A percentile compares a stretch with the other conserved stretches of the same genome.
Evolutionary conservation across 2,888 invertebrate species (phyloP).

Genomic region (Catocala nupta): DNA sequence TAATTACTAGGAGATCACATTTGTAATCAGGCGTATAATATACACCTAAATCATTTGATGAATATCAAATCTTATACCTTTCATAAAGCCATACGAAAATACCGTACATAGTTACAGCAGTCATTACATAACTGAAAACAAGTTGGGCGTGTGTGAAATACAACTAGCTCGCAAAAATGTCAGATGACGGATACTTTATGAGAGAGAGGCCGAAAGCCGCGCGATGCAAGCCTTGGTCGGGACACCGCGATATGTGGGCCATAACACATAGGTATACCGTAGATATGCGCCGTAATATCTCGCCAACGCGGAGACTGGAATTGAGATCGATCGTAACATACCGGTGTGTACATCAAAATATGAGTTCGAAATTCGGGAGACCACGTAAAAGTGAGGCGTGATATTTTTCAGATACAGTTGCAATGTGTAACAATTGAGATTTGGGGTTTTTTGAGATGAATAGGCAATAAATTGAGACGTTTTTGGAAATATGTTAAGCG

Average conservation of each 20-base stretch:
- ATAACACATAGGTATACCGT: constrained; percentile 10
- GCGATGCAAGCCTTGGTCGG: constrained; percentile 7
- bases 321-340: constrained; percentile 13
- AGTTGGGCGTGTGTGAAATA: neutral
- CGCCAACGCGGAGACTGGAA: constrained; percentile 11
- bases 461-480: too few relatives aligned
- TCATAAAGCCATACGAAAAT: too few relatives aligned
- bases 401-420: too few relatives aligned
- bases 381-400: too few relatives aligned
- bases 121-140: constrained; percentile 11
- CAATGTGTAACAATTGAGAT: too few relatives aligned
- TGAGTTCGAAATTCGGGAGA: neutral
- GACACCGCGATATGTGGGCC: constrained; percentile 16
- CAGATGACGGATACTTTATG: constrained; percentile 3
- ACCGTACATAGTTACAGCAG: neutral
- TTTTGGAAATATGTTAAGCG: too few relatives aligned
- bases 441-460: too few relatives aligned
- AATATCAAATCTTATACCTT: too few relatives aligned
- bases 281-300: constrained; percentile 8
- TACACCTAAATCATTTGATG: too few relatives aligned
- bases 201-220: constrained; percentile 8
- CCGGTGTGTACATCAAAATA: neutral
- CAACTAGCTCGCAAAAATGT: constrained; percentile 10
- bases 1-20: too few relatives aligned
- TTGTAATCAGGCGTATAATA: too few relatives aligned